A percentile compares a stretch with the other conserved stretches of the same genome.
These are phyloP conservation scores for Marcusenius ussheri DNA, from an alignment of 2,113 vertebrate species.

Conservation along the genomic window DNA sequence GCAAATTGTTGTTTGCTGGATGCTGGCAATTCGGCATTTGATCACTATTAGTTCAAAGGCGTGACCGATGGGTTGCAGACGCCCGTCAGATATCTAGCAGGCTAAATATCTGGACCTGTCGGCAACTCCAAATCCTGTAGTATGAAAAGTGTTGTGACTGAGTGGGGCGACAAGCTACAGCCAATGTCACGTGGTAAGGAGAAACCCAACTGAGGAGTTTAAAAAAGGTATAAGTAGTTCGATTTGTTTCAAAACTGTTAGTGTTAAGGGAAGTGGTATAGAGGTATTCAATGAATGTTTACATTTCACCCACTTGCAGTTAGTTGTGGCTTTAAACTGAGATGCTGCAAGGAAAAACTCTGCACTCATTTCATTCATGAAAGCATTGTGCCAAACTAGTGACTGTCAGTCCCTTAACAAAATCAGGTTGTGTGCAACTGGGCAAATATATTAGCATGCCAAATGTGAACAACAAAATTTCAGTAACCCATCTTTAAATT, in stretches of 20 bases:
- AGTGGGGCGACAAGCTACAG: background rate
- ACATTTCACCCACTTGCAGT: background rate
- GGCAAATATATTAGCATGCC: background rate
- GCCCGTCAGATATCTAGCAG: background rate
- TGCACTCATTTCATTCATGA: background rate
- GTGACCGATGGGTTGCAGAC: background rate
- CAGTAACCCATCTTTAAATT: background rate
- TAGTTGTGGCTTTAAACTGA: background rate
- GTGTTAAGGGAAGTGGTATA: background rate
- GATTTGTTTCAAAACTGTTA: background rate
- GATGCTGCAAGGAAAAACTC: background rate
- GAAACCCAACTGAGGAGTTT: background rate
- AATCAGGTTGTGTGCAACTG: background rate
- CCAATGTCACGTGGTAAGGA: background rate
- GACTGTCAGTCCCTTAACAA: background rate
- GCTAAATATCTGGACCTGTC: background rate
- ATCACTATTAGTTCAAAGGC: background rate
- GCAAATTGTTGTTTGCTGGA: background rate
- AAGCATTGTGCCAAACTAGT: background rate
- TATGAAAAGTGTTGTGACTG: background rate
- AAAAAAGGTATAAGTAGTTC: background rate
- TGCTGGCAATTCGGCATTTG: background rate
- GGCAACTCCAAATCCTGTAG: background rate
- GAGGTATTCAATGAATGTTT: background rate
- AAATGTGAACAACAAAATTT: background rate